A percentile compares a stretch with the other conserved stretches of the same genome.
phyloP scores from a whole-genome alignment of 92 coral and sea anemone species.

The Palythoa grandis region DNA sequence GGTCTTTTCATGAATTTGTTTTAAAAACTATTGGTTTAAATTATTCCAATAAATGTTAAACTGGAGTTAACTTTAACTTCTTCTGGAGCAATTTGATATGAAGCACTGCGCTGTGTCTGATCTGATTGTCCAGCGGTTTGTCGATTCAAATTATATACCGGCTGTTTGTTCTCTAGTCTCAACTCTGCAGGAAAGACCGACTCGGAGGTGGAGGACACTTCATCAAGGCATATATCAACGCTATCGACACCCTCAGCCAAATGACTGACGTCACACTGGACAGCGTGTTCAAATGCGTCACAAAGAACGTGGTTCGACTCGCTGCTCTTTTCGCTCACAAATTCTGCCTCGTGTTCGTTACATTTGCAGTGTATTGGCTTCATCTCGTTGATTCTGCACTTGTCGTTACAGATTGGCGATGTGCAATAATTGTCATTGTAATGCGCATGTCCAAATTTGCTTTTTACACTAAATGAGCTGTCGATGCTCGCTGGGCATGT shows the following conservation, averaged over 20 bases:
- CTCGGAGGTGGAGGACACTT: slow-evolving; percentile 59
- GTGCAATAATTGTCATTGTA: slow-evolving; percentile 34
- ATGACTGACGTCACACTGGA: slow-evolving; percentile 6
- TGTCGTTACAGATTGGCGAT: slow-evolving; percentile 67
- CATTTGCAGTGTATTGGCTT: slow-evolving; percentile 39
- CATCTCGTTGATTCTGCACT: slow-evolving; percentile 38
- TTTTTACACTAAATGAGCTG: not conserved
- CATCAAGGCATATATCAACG: slow-evolving; percentile 55
- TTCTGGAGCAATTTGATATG: slow-evolving; percentile 41
- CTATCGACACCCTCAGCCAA: slow-evolving; percentile 40
- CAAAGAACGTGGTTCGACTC: not conserved
- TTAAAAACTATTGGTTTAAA: slow-evolving; percentile 32
- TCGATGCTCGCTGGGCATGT: not conserved
- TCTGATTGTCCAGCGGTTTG: slow-evolving; percentile 7
- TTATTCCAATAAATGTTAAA: slow-evolving; percentile 87
- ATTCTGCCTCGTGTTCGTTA: slow-evolving; percentile 15
- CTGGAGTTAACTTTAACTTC: slow-evolving; percentile 69
- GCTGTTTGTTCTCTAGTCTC: slow-evolving; percentile 13
- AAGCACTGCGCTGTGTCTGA: not conserved
- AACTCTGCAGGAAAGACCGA: slow-evolving; percentile 51
- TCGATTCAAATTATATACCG: slow-evolving; percentile 13
- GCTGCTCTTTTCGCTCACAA: not conserved
- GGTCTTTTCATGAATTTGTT: not conserved
- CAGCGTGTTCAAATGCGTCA: slow-evolving; percentile 6
- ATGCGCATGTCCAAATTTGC: slow-evolving; percentile 15